A percentile compares a stretch with the other conserved stretches of the same genome.
Evolutionary conservation across 1,140 invertebrate species (phyloP).

Genomic region (Drosophila ohnishii): DNA sequence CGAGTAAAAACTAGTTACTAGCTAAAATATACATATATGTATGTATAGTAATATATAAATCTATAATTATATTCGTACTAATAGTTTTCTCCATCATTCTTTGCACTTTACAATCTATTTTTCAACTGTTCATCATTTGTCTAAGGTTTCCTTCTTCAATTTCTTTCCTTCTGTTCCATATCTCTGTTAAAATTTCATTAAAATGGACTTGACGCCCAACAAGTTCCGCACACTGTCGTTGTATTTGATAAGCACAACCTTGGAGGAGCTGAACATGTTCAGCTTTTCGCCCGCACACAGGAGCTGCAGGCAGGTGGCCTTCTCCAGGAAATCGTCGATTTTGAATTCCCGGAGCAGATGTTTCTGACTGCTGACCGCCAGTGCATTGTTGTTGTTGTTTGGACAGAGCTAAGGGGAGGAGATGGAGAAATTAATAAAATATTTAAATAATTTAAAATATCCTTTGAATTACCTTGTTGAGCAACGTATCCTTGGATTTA

Average conservation of each 20-base stretch:
- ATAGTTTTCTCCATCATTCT: conserved; percentile 42
- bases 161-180: not conserved
- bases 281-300: conserved; percentile 90
- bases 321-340: conserved; percentile 90
- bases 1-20: conserved; percentile 59
- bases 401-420: conserved; percentile 62
- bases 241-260: conserved; percentile 92
- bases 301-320: conserved; percentile 90
- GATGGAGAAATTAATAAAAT: not conserved
- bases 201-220: conserved; percentile 82
- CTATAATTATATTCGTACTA: conserved; percentile 60
- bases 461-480: conserved; percentile 85
- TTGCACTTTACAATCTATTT: conserved; percentile 44
- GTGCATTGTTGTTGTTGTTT: conserved; percentile 66
- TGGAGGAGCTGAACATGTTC: conserved; percentile 88
- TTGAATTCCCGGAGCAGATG: conserved; percentile 89
- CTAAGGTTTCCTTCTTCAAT: conserved; percentile 7
- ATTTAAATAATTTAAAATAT: too few relatives aligned
- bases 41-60: conserved; percentile 43
- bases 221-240: conserved; percentile 87
- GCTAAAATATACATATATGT: conserved; percentile 50
- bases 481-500: conserved; percentile 88
- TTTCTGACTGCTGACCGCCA: conserved; percentile 84
- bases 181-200: conserved; percentile 80
- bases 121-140: conserved; percentile 41